Percentiles rank a stretch among this genome's conserved stretches.
These are phyloP conservation scores for Neoarius graeffei DNA, from an alignment of 2,113 vertebrate species.

Conservation along the genomic window DNA sequence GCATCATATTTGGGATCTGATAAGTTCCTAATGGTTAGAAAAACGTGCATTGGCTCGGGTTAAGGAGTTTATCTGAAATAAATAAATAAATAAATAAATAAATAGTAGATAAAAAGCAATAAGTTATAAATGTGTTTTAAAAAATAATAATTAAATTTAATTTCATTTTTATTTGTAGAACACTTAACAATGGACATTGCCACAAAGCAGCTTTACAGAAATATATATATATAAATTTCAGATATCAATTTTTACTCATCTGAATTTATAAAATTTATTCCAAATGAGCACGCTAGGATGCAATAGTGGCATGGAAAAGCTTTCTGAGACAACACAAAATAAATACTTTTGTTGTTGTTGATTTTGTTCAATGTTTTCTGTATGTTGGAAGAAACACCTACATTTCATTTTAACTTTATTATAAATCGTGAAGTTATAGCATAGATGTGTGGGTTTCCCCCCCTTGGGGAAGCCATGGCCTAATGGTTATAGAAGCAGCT, in stretches of 20 bases:
- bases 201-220: no score
- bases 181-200: no score
- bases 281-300: no score
- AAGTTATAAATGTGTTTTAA: neutral
- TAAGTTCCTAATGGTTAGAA: neutral
- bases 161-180: no score
- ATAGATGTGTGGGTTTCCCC: neutral
- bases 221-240: no score
- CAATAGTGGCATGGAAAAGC: no score
- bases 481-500: no score
- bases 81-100: neutral
- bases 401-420: neutral
- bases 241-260: no score
- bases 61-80: neutral
- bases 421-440: neutral
- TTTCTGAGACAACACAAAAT: neutral
- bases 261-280: no score
- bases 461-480: no score
- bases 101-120: neutral
- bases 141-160: neutral
- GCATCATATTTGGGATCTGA: no score
- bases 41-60: neutral
- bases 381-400: neutral
- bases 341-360: neutral
- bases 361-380: neutral